Base-by-base conservation (phyloP, 2,113 vertebrate genomes). In the Ceyx melanurus region DNA sequence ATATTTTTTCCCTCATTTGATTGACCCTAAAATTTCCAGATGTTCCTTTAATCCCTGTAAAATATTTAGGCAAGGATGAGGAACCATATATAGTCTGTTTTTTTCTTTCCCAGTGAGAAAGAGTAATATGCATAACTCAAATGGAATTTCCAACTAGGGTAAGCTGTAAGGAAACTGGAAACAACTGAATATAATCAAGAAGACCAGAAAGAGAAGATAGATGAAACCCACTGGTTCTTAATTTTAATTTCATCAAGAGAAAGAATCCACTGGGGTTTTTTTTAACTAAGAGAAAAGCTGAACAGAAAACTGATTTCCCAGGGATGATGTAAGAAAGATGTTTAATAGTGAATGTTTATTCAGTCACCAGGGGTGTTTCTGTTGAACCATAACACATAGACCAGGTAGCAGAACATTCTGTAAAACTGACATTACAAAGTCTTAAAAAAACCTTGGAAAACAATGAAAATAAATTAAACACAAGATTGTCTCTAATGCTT, bases 401-500 rank as follows among this genome's bases (percentile, higher is more conserved):
- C 5, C 54, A 86, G 28, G 11, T 29, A 35, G 35, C 88, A 79
- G 40, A 65, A 48, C 6, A n/a, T 35, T 64, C 28, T 66, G 13
- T 46, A 45, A 58, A 89, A 71, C 3, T 45, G 65, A 19, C n/a
- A 25, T 25, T n/a, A 48, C 31, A 61, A 87, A 56, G 7, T 35
- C 4, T 25, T 46, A 70, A 50, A 3, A 76, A 45, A 42, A 31
- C 45, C 26, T 78, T 75, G 56, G 42, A 62, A 66, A 43, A 3
- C 4, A 65, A 84, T 68, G 11, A 60, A 84, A 79, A 42, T 14
- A 65, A 87, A 45, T 42, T 18, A 26, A 28, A 51, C 31, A 50
- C 5, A 25, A 10, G 94, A 97, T 97, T 91, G 91, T 98, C 97
- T 98, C 97, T 62, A 98, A 94, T 1, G 85, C 86, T 78, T 97